Percentiles rank a stretch among this genome's conserved stretches.
Evolutionary conservation across 2,888 invertebrate species (phyloP).

Genomic region (Lithodes maja): DNA sequence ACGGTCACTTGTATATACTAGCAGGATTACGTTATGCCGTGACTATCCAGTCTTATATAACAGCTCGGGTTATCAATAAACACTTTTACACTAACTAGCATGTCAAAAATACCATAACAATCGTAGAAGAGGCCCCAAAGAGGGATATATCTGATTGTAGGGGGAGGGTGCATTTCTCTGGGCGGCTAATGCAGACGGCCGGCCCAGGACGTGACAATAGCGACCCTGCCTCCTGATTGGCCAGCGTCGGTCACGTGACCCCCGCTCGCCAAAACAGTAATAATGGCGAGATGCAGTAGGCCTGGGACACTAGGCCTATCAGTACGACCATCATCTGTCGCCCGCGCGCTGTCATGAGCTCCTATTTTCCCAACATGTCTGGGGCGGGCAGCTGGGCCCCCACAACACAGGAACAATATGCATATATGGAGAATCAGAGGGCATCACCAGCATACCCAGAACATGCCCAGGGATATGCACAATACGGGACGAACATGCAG

Average conservation of each 20-base stretch:
- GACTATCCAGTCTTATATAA: conserved; percentile 14
- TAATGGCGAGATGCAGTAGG: conserved; percentile 70
- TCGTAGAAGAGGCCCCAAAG: conserved; percentile 36
- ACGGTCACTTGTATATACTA: not conserved
- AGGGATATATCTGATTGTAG: conserved; percentile 34
- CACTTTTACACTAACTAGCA: conserved; percentile 38
- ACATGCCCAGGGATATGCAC: conserved; percentile 43
- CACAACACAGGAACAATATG: conserved; percentile 58
- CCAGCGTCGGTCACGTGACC: conserved; percentile 63
- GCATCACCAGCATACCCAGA: conserved; percentile 49
- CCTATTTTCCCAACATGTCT: conserved; percentile 61
- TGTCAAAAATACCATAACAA: conserved; percentile 60
- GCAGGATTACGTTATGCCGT: not conserved
- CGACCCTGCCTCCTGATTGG: conserved; percentile 58
- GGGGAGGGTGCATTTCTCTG: conserved; percentile 49
- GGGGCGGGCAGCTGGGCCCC: conserved; percentile 56
- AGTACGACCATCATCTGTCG: conserved; percentile 66
- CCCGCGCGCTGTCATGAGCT: conserved; percentile 67
- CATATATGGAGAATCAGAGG: conserved; percentile 45
- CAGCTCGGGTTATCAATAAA: conserved; percentile 55
- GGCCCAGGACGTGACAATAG: conserved; percentile 62
- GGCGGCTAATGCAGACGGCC: conserved; percentile 62
- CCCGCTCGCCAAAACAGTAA: conserved; percentile 56
- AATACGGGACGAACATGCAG: conserved; percentile 43
- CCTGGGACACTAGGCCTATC: conserved; percentile 68